A percentile compares a stretch with the other conserved stretches of the same genome.
Evolutionary conservation across 2,888 invertebrate genomes (phyloP).

Genomic region (Zygaena filipendulae): DNA sequence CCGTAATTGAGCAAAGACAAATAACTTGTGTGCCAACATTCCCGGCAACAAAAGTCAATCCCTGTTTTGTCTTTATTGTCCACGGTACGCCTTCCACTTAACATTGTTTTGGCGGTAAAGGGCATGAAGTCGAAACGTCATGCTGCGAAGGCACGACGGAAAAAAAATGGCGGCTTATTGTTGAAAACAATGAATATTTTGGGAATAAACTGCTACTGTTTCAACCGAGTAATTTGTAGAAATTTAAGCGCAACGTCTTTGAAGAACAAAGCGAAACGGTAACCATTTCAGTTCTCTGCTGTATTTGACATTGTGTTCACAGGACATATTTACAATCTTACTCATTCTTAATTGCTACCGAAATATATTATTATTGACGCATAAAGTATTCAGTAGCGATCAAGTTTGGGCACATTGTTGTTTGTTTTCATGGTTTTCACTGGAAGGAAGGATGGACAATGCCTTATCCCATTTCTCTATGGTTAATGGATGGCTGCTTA

Average conservation of each 20-base stretch:
- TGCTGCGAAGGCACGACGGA: conserved; percentile 36
- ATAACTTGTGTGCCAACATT: conserved; percentile 38
- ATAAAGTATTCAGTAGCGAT: conserved; percentile 3
- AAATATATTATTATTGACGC: conserved; percentile 4
- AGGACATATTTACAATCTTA: neutral
- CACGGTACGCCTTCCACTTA: conserved; percentile 16
- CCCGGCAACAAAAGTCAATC: conserved; percentile 30
- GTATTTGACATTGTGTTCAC: conserved; percentile 5
- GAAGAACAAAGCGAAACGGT: too few relatives aligned
- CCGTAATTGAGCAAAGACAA: conserved; percentile 64
- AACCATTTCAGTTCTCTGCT: too few relatives aligned
- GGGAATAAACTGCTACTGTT: conserved; percentile 48
- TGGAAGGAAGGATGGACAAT: too few relatives aligned
- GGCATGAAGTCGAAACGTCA: conserved; percentile 39
- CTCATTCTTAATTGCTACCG: neutral
- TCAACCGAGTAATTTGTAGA: conserved; percentile 34
- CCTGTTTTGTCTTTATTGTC: conserved; percentile 26
- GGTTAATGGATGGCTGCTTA: too few relatives aligned
- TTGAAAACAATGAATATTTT: conserved; percentile 25
- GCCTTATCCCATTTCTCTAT: too few relatives aligned
- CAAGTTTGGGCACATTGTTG: conserved; percentile 1
- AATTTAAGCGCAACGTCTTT: conserved; percentile 44
- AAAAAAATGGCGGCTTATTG: conserved; percentile 20
- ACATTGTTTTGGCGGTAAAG: conserved; percentile 47
- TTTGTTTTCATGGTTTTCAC: too few relatives aligned